Percentiles rank a stretch among this genome's conserved stretches.
These are phyloP conservation scores for Penaeus indicus DNA, from an alignment of 1,140 invertebrate genomes.

Conservation along the genomic window DNA sequence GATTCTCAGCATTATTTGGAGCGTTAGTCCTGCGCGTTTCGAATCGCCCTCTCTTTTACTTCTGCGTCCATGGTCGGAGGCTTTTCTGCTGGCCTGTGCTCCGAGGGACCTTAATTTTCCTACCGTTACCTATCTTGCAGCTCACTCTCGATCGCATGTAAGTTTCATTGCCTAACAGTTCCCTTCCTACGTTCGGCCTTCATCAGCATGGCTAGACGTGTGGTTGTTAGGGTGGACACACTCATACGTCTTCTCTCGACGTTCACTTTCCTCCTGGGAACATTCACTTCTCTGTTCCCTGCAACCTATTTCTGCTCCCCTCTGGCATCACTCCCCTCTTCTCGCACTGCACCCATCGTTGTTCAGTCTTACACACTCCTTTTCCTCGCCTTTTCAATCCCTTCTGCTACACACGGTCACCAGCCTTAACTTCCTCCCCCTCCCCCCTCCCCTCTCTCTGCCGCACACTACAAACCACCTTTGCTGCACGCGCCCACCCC, in stretches of 20 bases:
- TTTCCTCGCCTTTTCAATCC: neutral
- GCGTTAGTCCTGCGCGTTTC: too few relatives aligned
- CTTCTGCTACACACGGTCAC: neutral
- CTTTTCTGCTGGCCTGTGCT: neutral
- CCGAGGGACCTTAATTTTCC: too few relatives aligned
- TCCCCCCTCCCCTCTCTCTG: neutral
- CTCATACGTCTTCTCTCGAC: too few relatives aligned
- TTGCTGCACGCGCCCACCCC: slow-evolving; percentile 11
- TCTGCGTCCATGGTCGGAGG: neutral
- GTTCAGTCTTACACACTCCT: too few relatives aligned
- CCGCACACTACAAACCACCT: slow-evolving; percentile 4
- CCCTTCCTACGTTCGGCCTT: too few relatives aligned
- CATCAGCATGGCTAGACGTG: too few relatives aligned
- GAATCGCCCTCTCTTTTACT: too few relatives aligned
- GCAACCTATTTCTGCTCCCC: neutral
- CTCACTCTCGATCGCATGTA: neutral
- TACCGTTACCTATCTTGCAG: neutral
- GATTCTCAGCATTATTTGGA: too few relatives aligned
- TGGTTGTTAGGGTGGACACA: too few relatives aligned
- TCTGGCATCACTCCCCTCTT: neutral
- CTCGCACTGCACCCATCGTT: neutral
- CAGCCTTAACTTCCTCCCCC: neutral
- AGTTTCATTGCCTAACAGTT: neutral
- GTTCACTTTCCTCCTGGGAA: too few relatives aligned
- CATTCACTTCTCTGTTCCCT: too few relatives aligned